Evolutionary conservation across 2,113 vertebrate genomes (phyloP).

Genomic region (Rhinolophus ferrumequinum): DNA sequence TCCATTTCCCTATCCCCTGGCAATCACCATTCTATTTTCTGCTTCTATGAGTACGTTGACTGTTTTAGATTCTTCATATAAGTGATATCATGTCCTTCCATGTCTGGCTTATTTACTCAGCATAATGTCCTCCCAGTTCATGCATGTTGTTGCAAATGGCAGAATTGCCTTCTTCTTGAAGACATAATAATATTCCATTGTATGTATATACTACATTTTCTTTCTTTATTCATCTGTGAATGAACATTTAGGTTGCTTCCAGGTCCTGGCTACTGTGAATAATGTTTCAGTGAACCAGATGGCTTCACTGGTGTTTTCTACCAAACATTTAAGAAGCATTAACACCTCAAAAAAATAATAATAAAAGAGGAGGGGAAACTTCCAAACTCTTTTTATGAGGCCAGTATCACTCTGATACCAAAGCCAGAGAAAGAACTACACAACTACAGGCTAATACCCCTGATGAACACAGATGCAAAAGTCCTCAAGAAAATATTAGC

Average conservation of each 20-base stretch:
- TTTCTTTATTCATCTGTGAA: neutral
- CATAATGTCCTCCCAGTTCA: neutral
- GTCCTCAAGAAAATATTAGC: neutral
- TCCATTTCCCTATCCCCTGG: too few species aligned
- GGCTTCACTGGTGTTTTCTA: neutral
- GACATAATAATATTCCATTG: neutral
- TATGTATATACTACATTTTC: neutral
- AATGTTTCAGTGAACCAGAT: neutral
- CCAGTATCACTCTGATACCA: neutral
- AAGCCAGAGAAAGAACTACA: neutral
- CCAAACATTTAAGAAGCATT: neutral
- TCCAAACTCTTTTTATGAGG: neutral
- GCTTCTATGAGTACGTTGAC: neutral
- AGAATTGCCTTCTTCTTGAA: neutral
- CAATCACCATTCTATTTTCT: neutral
- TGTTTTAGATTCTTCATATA: neutral
- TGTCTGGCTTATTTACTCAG: neutral
- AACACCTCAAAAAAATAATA: neutral
- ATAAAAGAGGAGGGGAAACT: neutral
- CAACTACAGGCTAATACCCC: neutral
- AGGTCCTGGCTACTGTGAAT: neutral
- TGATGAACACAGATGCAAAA: neutral
- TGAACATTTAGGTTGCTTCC: neutral
- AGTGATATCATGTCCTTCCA: neutral
- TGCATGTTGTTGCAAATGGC: neutral